These are phyloP conservation scores for Nephrotoma guestfalica DNA, from an alignment of 2,888 invertebrate species.

Conservation along the genomic window DNA sequence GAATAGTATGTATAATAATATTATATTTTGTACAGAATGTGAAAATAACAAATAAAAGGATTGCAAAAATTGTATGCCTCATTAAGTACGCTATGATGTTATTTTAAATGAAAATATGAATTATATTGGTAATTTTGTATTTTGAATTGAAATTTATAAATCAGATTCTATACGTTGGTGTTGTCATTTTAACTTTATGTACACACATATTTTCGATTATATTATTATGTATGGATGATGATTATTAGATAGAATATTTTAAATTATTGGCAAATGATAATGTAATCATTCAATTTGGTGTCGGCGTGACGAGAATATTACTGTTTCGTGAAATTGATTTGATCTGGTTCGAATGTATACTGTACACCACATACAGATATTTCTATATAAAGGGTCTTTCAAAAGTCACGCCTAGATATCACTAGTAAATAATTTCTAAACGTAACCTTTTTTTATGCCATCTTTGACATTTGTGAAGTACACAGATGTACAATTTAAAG, in stretches of 20 bases:
- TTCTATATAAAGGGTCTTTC: no score
- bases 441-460: no score
- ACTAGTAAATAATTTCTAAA: no score
- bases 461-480: no score
- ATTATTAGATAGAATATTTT: neutral
- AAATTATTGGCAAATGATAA: neutral
- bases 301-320: neutral
- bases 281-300: neutral
- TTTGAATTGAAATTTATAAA: neutral
- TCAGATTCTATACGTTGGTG: neutral
- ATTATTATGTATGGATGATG: neutral
- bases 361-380: no score
- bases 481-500: no score
- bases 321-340: neutral
- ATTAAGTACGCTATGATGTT: neutral
- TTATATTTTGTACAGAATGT: neutral
- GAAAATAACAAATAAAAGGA: neutral
- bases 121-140: neutral
- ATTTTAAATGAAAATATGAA: neutral
- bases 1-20: neutral
- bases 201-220: neutral
- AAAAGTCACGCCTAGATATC: no score
- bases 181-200: neutral
- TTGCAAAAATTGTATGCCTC: neutral
- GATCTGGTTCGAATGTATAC: neutral